These are phyloP conservation scores for Tethea ocularis DNA, from an alignment of 2,888 invertebrate species.

Conservation along the genomic window DNA sequence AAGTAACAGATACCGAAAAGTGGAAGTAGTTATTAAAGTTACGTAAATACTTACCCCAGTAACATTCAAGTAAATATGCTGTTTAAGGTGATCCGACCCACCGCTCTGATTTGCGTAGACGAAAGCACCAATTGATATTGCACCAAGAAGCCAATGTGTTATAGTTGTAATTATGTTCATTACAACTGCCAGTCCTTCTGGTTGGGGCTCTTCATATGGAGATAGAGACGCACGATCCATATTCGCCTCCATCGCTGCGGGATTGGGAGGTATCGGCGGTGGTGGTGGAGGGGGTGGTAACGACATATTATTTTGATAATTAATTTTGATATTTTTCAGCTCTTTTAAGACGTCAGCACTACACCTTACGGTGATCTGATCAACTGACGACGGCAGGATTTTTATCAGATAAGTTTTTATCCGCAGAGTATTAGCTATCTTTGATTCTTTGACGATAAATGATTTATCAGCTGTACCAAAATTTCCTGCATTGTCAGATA, in stretches of 20 bases:
- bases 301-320: slow-evolving; percentile 3
- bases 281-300: background rate
- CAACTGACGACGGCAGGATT: background rate
- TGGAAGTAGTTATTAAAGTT: too few relatives aligned
- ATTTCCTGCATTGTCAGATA: background rate
- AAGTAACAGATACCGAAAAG: too few relatives aligned
- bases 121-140: slow-evolving; percentile 41
- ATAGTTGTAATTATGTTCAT: slow-evolving; percentile 42
- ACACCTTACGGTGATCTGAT: slow-evolving; percentile 3
- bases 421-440: background rate
- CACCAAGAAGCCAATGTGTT: slow-evolving; percentile 49
- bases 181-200: slow-evolving; percentile 23
- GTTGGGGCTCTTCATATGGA: slow-evolving; percentile 17
- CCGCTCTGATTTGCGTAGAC: slow-evolving; percentile 21
- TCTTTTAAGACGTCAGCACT: background rate
- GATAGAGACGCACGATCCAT: too few relatives aligned
- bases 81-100: slow-evolving; percentile 16
- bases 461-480: slow-evolving; percentile 6
- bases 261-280: slow-evolving; percentile 7
- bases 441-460: slow-evolving; percentile 5
- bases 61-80: slow-evolving; percentile 58
- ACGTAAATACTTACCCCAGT: slow-evolving; percentile 54
- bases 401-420: slow-evolving; percentile 1
- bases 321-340: background rate
- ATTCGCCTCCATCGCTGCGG: slow-evolving; percentile 3